Conservation (phyloP, 2,113 vertebrate species). For the Serinus canaria region DNA sequence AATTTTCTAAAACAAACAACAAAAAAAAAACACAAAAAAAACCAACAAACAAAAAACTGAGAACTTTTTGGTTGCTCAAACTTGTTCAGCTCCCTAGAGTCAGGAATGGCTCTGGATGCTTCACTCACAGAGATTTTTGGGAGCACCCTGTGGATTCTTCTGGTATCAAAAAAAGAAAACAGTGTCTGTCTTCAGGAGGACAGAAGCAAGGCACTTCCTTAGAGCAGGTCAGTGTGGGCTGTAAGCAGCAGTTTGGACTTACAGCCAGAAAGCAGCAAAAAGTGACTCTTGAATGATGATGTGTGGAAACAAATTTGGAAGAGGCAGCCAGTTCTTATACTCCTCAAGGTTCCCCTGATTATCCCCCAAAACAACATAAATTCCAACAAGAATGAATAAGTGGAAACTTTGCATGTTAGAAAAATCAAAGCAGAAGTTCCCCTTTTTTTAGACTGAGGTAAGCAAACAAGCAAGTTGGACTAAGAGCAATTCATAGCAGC, state of each 20-base stretch:
- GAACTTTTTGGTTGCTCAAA: not conserved
- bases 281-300: not conserved
- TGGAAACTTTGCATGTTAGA: not conserved
- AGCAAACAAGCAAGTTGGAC: not conserved
- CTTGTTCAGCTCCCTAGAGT: not conserved
- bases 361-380: not conserved
- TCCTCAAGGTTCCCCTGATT: not conserved
- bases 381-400: not conserved
- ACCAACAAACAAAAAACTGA: not conserved
- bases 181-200: not conserved
- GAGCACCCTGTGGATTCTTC: not conserved
- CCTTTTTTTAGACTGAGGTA: not conserved
- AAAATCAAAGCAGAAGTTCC: not conserved
- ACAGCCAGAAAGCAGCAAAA: not conserved
- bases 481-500: not conserved
- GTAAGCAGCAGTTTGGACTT: not conserved
- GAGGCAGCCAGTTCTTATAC: not conserved
- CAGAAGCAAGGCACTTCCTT: not conserved
- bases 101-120: not conserved
- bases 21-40: not conserved
- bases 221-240: not conserved
- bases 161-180: not conserved
- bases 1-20: not conserved
- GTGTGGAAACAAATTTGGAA: not conserved
- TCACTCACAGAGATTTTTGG: not conserved